Base-by-base conservation (phyloP, 2,888 invertebrate species). In the Morpho achilles region DNA sequence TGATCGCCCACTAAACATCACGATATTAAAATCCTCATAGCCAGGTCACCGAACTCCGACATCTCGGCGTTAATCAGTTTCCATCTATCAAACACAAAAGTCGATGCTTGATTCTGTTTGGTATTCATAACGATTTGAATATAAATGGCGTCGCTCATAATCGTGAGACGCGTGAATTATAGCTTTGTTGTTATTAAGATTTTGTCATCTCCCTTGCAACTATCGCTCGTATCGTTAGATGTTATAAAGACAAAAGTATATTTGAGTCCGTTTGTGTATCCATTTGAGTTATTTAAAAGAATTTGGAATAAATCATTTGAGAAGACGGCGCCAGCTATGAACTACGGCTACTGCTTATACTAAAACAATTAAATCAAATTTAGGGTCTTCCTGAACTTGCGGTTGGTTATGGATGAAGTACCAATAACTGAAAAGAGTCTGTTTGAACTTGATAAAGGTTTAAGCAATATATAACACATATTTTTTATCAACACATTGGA, bases 41-140 rank as follows among this genome's bases (percentile, higher is more conserved):
- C 8, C 53, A 55, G 61, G 51, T 63, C 67, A 58, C n/a, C 56
- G 64, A 63, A 60, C 67, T 59, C 58, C 51, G 46, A 58, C 57
- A 58, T 50, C 59, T 53, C 39, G 7, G 54, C 23, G 47, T 9
- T 47, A 59, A 59, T 54, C 51, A 63, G 58, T 60, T 53, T 47
- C 58, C 45, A 65, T 63, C 63, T 56, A 64, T 64, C 65, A 64
- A 50, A 54, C 56, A 45, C 54, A 57, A 61, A 58, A 55, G 55
- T 53, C 16, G 44, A 52, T 46, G 43, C 49, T 62, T n/a, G 39
- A 57, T 45, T 42, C 49, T 62, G 55, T 63, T 63, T 57, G 43
- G 53, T 58, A 65, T 65, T 67, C 59, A 50, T 59, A 59, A 64
- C 59, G 57, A 66, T 67, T 58, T 68, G 55, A 63, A 67, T 68